phyloP scores from a whole-genome alignment of 2,113 vertebrate species.

The Neofelis nebulosa region DNA sequence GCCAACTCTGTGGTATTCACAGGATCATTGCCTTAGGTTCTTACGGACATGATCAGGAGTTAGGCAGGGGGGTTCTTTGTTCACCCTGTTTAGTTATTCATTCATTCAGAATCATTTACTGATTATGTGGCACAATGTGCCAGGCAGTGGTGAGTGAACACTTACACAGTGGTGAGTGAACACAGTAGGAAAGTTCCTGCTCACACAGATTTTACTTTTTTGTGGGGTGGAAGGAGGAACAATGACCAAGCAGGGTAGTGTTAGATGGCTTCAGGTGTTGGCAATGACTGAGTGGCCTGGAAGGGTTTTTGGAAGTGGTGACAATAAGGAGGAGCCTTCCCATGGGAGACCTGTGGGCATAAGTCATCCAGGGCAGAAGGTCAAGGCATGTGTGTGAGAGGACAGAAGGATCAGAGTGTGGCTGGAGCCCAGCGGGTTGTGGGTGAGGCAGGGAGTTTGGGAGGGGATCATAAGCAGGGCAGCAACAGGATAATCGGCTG shows the following conservation, averaged over 20 bases:
- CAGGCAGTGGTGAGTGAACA: background rate
- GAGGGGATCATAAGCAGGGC: background rate
- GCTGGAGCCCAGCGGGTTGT: background rate
- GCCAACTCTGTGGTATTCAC: background rate
- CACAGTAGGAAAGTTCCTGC: background rate
- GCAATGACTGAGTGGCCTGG: background rate
- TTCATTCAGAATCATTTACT: background rate
- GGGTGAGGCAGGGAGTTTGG: background rate
- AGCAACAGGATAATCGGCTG: background rate
- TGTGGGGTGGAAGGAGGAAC: background rate
- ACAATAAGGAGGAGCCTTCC: background rate
- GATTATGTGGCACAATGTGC: background rate
- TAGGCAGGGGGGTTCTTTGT: background rate
- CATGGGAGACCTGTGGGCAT: background rate
- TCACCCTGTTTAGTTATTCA: background rate
- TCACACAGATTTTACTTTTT: background rate
- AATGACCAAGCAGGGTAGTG: background rate
- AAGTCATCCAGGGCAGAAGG: no score
- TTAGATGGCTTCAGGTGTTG: background rate
- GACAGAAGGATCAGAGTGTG: background rate
- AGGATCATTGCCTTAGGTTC: background rate
- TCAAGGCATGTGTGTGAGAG: background rate
- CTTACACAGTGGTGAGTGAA: background rate
- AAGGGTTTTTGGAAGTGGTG: background rate
- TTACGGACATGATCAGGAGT: background rate